Conservation (phyloP, 2,888 invertebrate species). For the Onthophagus sagittarius region DNA sequence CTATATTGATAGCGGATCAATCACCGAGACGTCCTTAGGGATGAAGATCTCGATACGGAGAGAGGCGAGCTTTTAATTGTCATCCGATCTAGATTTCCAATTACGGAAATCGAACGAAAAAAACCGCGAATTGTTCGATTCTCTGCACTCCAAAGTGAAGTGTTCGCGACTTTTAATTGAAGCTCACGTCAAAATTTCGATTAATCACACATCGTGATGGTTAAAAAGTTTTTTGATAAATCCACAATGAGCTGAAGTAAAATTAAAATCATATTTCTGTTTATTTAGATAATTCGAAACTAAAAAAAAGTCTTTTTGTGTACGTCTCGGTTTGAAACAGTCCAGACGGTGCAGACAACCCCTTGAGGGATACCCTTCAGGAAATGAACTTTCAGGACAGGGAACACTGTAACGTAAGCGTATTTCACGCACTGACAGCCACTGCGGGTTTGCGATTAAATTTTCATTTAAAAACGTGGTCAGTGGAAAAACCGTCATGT, state of each 20-base stretch:
- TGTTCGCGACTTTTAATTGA: constrained; percentile 6
- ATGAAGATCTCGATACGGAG: constrained; percentile 21
- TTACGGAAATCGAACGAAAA: constrained; percentile 17
- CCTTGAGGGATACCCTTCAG: constrained; percentile 10
- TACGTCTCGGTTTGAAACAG: background rate
- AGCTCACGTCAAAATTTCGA: background rate
- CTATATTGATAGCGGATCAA: constrained; percentile 23
- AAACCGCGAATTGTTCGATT: constrained; percentile 20
- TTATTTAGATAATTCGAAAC: too few species aligned
- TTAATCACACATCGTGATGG: background rate
- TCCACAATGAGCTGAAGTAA: background rate
- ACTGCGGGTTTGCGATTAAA: constrained; percentile 40
- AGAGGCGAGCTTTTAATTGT: constrained; percentile 21
- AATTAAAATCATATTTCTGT: background rate
- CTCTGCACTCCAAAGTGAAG: background rate
- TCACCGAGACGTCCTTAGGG: constrained; percentile 17
- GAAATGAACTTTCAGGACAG: constrained; percentile 5
- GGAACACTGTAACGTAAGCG: constrained; percentile 3
- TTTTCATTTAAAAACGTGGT: constrained; percentile 43
- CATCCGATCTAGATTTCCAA: constrained; percentile 24
- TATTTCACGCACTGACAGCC: constrained; percentile 41
- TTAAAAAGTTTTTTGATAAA: background rate
- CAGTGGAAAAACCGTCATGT: constrained; percentile 30
- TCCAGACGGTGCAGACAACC: constrained; percentile 1
- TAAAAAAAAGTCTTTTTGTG: background rate